Conservation (phyloP, 2,888 invertebrate genomes). For the Cistogaster globosa region DNA sequence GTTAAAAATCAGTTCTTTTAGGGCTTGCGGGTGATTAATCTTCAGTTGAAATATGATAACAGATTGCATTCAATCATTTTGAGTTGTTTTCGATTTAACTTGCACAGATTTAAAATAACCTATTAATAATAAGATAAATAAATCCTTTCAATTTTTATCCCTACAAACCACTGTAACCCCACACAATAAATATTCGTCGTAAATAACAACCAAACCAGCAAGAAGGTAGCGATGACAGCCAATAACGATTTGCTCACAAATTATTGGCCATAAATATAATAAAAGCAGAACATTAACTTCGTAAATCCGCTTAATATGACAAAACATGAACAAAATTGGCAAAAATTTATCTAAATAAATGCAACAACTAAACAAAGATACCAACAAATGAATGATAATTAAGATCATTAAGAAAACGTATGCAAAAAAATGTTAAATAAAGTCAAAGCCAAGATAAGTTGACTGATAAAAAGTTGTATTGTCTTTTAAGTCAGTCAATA, state of each 20-base stretch:
- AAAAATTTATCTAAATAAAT: slow-evolving; percentile 35
- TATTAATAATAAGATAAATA: no score
- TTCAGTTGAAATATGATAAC: no score
- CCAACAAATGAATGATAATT: slow-evolving; percentile 31
- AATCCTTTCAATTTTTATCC: no score
- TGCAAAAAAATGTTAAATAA: slow-evolving; percentile 5
- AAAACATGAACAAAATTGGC: slow-evolving; percentile 41
- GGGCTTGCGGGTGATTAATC: no score
- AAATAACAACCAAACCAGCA: background rate
- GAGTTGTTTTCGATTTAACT: no score
- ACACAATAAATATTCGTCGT: background rate
- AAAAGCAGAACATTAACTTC: slow-evolving; percentile 27
- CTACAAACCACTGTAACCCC: no score
- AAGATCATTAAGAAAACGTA: slow-evolving; percentile 14
- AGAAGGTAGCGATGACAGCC: slow-evolving; percentile 23
- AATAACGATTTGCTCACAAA: slow-evolving; percentile 36
- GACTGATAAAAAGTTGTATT: slow-evolving; percentile 3
- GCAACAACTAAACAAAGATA: background rate
- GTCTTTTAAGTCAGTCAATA: slow-evolving; percentile 28
- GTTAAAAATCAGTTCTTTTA: no score
- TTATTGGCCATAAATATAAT: slow-evolving; percentile 44
- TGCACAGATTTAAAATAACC: no score
- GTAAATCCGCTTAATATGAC: slow-evolving; percentile 58
- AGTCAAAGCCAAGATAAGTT: slow-evolving; percentile 27
- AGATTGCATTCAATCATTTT: no score